Conservation (phyloP, 2,888 invertebrate genomes). For the Amblyteles armatorius region DNA sequence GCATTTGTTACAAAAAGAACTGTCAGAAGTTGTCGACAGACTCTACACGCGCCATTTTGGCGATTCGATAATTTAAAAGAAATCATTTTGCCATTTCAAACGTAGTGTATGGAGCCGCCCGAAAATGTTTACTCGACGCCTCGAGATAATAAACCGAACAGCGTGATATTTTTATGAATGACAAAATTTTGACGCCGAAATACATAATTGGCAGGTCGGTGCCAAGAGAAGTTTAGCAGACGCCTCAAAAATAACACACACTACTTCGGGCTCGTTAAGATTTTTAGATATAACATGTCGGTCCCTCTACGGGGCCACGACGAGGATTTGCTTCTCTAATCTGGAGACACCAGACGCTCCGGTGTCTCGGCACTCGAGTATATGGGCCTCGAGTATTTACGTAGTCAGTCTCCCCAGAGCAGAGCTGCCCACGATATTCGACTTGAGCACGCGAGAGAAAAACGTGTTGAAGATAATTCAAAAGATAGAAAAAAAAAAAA, state of each 20-base stretch:
- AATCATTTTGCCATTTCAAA: too few species aligned
- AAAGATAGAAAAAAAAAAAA: too few species aligned
- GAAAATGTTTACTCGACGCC: not conserved
- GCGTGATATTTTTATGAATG: constrained; percentile 5
- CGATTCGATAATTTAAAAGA: too few species aligned
- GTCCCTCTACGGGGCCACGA: not conserved
- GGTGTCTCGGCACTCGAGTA: constrained; percentile 19
- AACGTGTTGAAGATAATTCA: too few species aligned
- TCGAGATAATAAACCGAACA: not conserved
- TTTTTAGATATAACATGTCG: not conserved
- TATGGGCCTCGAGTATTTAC: constrained; percentile 36
- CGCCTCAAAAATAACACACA: not conserved
- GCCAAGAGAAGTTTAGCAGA: constrained; percentile 2
- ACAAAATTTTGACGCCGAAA: not conserved
- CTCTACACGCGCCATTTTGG: too few species aligned
- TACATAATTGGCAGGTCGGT: not conserved
- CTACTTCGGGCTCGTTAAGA: constrained; percentile 2
- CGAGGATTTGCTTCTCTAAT: constrained; percentile 38
- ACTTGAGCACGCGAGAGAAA: too few species aligned
- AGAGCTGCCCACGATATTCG: too few species aligned
- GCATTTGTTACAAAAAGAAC: too few species aligned
- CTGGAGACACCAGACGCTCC: constrained; percentile 54
- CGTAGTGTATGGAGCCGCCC: too few species aligned
- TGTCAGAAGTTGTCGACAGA: too few species aligned
- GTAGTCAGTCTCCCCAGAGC: not conserved